phyloP scores from a whole-genome alignment of 2,888 invertebrate species.

The Nycteola revayana region DNA sequence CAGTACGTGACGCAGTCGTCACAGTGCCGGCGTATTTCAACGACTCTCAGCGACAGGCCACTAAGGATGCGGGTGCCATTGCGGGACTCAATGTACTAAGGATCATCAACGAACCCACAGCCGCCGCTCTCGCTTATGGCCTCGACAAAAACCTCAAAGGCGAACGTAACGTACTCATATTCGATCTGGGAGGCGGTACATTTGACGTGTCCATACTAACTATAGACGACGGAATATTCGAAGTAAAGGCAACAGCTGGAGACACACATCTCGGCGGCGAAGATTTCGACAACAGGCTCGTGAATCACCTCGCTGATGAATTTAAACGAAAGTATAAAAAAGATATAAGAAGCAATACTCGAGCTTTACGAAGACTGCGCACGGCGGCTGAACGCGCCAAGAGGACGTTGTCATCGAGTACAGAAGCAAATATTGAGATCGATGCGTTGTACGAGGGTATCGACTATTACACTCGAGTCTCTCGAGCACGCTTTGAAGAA shows the following conservation, averaged over 20 bases:
- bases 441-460: conserved; percentile 88
- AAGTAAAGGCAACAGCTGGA: conserved; percentile 91
- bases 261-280: conserved; percentile 93
- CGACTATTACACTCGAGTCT: conserved; percentile 86
- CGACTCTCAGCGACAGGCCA: conserved; percentile 88
- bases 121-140: conserved; percentile 88
- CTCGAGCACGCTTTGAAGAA: conserved; percentile 89
- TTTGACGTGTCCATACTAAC: conserved; percentile 93
- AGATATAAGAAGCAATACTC: conserved; percentile 84
- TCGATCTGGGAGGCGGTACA: conserved; percentile 85
- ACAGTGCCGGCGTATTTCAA: conserved; percentile 92
- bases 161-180: conserved; percentile 84
- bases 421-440: conserved; percentile 88
- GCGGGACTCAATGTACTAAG: conserved; percentile 90
- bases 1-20: conserved; percentile 88
- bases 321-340: conserved; percentile 87
- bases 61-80: conserved; percentile 91
- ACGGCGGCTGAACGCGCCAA: conserved; percentile 91
- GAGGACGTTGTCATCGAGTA: conserved; percentile 88
- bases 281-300: conserved; percentile 85
- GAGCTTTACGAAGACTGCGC: conserved; percentile 86
- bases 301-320: conserved; percentile 85
- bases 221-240: conserved; percentile 89
- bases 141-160: conserved; percentile 85
- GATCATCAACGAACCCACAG: conserved; percentile 92